Evolutionary conservation across 2,113 vertebrate genomes (phyloP).

Genomic region (Holacanthus passer): DNA sequence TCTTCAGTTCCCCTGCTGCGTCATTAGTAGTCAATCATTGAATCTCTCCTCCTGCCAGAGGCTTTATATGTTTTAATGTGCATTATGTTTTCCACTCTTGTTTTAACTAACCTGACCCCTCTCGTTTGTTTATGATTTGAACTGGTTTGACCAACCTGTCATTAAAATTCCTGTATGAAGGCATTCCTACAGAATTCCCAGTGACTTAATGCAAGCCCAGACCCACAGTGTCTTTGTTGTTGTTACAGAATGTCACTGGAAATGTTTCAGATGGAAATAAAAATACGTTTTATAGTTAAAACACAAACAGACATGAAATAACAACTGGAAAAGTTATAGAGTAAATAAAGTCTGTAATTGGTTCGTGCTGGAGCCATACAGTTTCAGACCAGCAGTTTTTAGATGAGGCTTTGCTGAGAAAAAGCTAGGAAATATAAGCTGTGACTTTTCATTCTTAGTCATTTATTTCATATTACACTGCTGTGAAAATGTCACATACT

Average conservation of each 20-base stretch:
- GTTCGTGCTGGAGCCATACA: slow-evolving; percentile 4
- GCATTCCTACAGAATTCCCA: neutral
- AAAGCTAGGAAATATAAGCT: neutral
- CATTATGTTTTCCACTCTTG: neutral
- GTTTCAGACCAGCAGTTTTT: neutral
- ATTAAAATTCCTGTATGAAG: neutral
- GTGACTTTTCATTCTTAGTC: neutral
- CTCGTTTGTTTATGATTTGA: neutral
- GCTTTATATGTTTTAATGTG: too few relatives aligned
- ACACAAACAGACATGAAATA: slow-evolving; percentile 17
- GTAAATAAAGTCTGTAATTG: slow-evolving; percentile 37
- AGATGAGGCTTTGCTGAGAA: neutral
- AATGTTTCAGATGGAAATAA: slow-evolving; percentile 17
- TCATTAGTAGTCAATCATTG: neutral
- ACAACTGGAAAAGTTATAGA: slow-evolving; percentile 10
- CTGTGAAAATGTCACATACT: neutral
- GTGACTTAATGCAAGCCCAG: neutral
- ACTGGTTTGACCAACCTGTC: neutral
- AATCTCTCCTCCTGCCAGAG: neutral
- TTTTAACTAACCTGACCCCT: neutral
- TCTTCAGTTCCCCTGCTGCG: neutral
- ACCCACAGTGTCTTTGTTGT: neutral
- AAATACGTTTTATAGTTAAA: slow-evolving; percentile 32
- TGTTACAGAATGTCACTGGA: neutral
- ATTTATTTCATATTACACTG: neutral